Evolutionary conservation across 23 tunicate genomes (phyloP).

Genomic region (Styela plicata): DNA sequence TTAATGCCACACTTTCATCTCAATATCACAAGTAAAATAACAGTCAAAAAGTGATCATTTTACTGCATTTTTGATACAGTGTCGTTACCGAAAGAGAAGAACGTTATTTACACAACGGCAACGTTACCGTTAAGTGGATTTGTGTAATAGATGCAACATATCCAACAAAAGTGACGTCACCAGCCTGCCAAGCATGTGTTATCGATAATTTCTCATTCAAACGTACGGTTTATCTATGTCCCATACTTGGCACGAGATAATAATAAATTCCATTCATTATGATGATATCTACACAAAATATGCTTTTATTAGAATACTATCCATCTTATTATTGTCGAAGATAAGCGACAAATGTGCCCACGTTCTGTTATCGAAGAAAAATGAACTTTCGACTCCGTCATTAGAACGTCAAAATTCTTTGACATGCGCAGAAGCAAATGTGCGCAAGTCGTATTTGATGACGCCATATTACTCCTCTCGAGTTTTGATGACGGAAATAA

Average conservation of each 20-base stretch:
- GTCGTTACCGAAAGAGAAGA: neutral
- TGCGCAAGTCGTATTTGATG: neutral
- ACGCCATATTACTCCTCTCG: neutral
- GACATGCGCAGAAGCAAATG: neutral
- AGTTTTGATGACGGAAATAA: neutral
- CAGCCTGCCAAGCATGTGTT: too few relatives aligned
- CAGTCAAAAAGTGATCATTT: too few relatives aligned
- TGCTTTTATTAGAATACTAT: neutral
- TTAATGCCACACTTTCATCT: too few relatives aligned
- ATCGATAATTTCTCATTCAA: too few relatives aligned
- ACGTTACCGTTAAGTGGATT: neutral
- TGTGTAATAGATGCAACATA: neutral
- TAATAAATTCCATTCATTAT: too few relatives aligned
- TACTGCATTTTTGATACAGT: too few relatives aligned
- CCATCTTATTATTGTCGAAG: neutral
- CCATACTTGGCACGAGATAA: neutral
- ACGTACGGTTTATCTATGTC: neutral
- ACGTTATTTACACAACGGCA: neutral
- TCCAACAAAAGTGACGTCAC: neutral
- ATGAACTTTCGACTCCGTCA: neutral
- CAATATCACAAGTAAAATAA: too few relatives aligned
- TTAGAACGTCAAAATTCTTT: neutral
- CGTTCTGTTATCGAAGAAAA: neutral
- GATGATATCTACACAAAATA: neutral
- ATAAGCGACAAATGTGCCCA: neutral